A percentile compares a stretch with the other conserved stretches of the same genome.
These are phyloP conservation scores for Sminthurides bifidus DNA, from an alignment of 1,140 invertebrate species.

Conservation along the genomic window DNA sequence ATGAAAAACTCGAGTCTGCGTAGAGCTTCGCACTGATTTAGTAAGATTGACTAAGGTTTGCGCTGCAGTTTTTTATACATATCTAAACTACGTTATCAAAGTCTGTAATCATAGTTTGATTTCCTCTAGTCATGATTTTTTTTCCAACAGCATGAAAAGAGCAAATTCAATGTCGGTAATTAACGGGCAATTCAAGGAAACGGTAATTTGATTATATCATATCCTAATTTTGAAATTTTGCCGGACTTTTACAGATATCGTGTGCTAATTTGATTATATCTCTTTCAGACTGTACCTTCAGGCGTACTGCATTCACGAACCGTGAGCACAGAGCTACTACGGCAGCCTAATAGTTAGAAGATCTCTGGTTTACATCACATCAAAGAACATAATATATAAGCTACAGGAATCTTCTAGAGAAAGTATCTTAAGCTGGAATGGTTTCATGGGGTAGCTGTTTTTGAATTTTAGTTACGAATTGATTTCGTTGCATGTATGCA, in stretches of 20 bases:
- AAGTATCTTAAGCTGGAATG: too few relatives aligned
- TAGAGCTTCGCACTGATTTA: not conserved
- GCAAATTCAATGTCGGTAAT: constrained; percentile 51
- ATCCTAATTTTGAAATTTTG: too few relatives aligned
- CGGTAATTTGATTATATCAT: constrained; percentile 28
- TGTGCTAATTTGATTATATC: not conserved
- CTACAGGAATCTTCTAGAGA: too few relatives aligned
- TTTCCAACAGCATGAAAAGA: constrained; percentile 49
- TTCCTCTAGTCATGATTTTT: not conserved
- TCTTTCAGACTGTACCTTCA: constrained; percentile 7
- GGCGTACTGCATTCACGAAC: constrained; percentile 19
- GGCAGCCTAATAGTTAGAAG: constrained; percentile 17
- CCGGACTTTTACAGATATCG: not conserved
- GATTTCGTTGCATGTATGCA: too few relatives aligned
- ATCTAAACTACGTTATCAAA: not conserved
- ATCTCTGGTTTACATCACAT: too few relatives aligned
- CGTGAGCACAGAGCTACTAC: constrained; percentile 21
- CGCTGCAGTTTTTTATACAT: not conserved
- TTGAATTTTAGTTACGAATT: too few relatives aligned
- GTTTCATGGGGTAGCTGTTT: too few relatives aligned
- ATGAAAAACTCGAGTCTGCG: not conserved
- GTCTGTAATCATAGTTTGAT: not conserved
- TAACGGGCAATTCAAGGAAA: constrained; percentile 37
- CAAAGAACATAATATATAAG: too few relatives aligned
- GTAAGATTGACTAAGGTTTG: too few relatives aligned